phyloP scores from a whole-genome alignment of 2,888 invertebrate genomes.

The Rugalucina vietnamica region DNA sequence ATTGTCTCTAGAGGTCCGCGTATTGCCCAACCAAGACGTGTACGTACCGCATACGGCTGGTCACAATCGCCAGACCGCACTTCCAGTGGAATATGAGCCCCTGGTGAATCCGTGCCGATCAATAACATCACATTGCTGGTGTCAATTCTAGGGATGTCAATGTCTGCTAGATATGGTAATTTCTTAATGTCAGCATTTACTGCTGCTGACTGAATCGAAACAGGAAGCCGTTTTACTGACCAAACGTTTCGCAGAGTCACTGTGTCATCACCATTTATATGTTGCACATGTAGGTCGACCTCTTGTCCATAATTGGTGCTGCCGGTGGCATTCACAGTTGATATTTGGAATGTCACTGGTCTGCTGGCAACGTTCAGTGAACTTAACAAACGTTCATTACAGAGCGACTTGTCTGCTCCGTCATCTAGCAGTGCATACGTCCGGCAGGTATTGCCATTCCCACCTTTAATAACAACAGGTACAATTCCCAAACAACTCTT shows the following conservation, averaged over 20 bases:
- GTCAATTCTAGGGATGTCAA: not conserved
- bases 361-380: conserved; percentile 4
- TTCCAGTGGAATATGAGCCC: conserved; percentile 17
- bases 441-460: not conserved
- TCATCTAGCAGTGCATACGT: conserved; percentile 26
- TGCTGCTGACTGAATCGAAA: conserved; percentile 18
- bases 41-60: conserved; percentile 19
- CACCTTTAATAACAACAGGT: conserved; percentile 7
- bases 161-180: conserved; percentile 10
- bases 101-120: conserved; percentile 17
- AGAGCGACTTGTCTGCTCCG: conserved; percentile 24
- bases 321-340: not conserved
- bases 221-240: conserved; percentile 30
- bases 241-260: not conserved
- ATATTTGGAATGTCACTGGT: conserved; percentile 9
- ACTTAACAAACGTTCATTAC: conserved; percentile 10
- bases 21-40: conserved; percentile 21
- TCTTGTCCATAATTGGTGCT: not conserved
- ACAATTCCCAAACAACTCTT: conserved; percentile 18
- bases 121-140: conserved; percentile 11
- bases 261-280: not conserved
- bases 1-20: not conserved
- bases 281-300: not conserved
- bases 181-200: not conserved
- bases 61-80: conserved; percentile 1